Evolutionary conservation across 2,797 vertebrate genomes (phyloP), one percentile per base, ranked within the genome.

Genomic region (Enoplosus armatus): DNA sequence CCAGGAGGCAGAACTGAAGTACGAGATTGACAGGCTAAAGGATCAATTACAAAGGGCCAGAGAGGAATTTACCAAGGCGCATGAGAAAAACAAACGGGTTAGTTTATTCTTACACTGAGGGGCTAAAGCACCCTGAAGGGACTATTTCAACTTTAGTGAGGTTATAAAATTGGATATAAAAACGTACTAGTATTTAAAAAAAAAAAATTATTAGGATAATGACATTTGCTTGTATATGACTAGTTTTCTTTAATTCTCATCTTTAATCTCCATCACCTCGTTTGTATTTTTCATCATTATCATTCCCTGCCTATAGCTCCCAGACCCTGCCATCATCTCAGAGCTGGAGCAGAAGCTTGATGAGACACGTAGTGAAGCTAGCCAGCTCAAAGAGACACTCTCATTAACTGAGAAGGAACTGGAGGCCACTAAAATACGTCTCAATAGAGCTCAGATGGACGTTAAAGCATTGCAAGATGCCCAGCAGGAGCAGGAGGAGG

Each of bases 51-150:
- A 96, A 72, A 95, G 88, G 62, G 93, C 95, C 35, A 90, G 95
- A 63, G 96, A 96, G 14, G 95, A 96, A 53, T 86, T 95, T 31
- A 79, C 15, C 69, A 96, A 95, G 85, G 95, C 95, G 35, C 93
- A 95, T 63, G 97, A 97, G 14, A 96, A 96, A 88, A 94, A 93
- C 60, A 94, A 95, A 80, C 90, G 91, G 96, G 98, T 97, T 18
- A 33, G 88, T 86, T 71, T 43, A 8, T 62, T 47, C 39, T 77
- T 27, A 37, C 31, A 16, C 5, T 54, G 20, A 31, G 20, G 12
- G 8, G 14, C 16, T 18, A 14, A 16, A 48, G 11, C 12, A 5
- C 15, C 5, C 7, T 24, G 29, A 72, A 41, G 9, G 7, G 2
- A 29, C 53, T 2, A 24, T 43, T 43, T 45, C 15, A 24, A 35